phyloP scores from a whole-genome alignment of 2,888 invertebrate species.

The Microctonus aethiopoides region DNA sequence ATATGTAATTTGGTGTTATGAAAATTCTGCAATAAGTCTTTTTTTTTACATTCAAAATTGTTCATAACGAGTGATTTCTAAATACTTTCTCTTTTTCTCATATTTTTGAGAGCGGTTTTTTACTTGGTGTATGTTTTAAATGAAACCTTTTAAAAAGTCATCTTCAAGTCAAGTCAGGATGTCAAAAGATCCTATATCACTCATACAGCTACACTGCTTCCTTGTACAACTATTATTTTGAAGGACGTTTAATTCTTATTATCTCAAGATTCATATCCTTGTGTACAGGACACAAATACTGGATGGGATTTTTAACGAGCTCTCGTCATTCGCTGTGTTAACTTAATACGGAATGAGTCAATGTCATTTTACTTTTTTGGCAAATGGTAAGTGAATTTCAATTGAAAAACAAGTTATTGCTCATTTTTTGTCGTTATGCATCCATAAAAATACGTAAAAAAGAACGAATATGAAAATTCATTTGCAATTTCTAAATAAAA shows the following conservation, averaged over 20 bases:
- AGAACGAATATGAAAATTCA: neutral
- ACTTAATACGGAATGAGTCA: constrained; percentile 1
- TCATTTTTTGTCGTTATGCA: neutral
- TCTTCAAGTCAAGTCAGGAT: neutral
- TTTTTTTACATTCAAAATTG: neutral
- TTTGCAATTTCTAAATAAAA: too few relatives aligned
- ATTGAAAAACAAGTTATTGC: too few relatives aligned
- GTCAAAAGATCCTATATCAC: too few relatives aligned
- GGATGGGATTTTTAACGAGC: constrained; percentile 5
- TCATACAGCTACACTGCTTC: too few relatives aligned
- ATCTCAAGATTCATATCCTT: neutral
- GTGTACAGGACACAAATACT: constrained; percentile 9
- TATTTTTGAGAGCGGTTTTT: too few relatives aligned
- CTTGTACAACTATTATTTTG: neutral
- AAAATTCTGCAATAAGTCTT: neutral
- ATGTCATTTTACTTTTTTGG: neutral
- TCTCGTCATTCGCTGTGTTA: neutral
- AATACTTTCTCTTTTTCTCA: too few relatives aligned
- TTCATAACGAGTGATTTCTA: too few relatives aligned
- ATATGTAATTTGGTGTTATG: neutral
- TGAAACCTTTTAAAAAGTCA: neutral
- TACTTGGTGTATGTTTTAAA: neutral
- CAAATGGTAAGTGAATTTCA: constrained; percentile 2
- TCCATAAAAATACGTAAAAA: neutral
- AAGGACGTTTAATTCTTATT: neutral